Percentiles rank a stretch among this genome's conserved stretches.
phyloP scores from a whole-genome alignment of 2,888 invertebrate genomes.

The Drosophila koepferae region DNA sequence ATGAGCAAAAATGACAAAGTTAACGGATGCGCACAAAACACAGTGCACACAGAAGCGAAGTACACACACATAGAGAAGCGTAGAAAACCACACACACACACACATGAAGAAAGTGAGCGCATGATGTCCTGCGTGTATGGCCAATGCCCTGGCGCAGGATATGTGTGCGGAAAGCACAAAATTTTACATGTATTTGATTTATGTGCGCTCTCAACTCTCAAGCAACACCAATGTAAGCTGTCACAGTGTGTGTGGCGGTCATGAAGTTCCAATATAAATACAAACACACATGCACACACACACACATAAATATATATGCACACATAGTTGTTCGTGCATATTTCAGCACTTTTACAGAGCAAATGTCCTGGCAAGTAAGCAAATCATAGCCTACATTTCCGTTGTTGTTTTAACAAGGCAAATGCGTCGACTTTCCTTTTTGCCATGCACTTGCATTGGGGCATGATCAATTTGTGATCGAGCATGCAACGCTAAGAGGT shows the following conservation, averaged over 20 bases:
- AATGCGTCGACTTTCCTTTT: constrained; percentile 34
- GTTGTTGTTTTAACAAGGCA: constrained; percentile 63
- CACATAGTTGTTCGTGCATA: constrained; percentile 24
- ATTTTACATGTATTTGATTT: constrained; percentile 82
- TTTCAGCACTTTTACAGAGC: constrained; percentile 53
- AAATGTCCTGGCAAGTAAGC: constrained; percentile 67
- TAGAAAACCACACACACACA: constrained; percentile 15
- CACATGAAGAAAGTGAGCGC: not conserved
- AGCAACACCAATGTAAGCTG: constrained; percentile 58
- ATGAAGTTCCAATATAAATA: constrained; percentile 9
- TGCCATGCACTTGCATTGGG: not conserved
- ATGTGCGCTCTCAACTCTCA: constrained; percentile 67
- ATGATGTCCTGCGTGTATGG: constrained; percentile 46
- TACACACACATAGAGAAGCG: not conserved
- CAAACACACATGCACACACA: not conserved
- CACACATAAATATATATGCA: not conserved
- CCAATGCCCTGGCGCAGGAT: constrained; percentile 74
- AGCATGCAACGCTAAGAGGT: not conserved
- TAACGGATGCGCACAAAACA: constrained; percentile 81
- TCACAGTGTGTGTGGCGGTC: constrained; percentile 20
- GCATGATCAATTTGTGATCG: not conserved
- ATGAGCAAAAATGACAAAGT: constrained; percentile 82
- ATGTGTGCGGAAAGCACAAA: constrained; percentile 79
- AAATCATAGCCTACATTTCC: constrained; percentile 80
- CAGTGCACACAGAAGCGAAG: constrained; percentile 51